These are phyloP conservation scores for Caranx ignobilis DNA, from an alignment of 2,113 vertebrate genomes.

Conservation along the genomic window DNA sequence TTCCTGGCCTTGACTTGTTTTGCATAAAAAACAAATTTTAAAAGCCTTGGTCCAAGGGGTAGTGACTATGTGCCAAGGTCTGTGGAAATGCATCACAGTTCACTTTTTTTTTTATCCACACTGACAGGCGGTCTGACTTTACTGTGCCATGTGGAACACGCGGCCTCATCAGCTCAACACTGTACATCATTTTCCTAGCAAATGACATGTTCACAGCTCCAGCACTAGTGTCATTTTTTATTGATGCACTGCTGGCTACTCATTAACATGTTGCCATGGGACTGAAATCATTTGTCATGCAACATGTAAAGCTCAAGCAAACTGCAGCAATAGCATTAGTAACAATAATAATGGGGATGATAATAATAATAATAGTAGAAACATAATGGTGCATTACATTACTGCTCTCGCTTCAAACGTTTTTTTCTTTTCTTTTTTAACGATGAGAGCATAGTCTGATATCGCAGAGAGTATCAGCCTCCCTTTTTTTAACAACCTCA, in stretches of 20 bases:
- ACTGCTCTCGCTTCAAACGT: constrained; percentile 8
- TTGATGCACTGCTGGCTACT: constrained; percentile 37
- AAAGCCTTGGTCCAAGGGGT: constrained; percentile 22
- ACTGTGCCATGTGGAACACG: constrained; percentile 33
- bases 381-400: not conserved
- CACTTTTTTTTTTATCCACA: constrained; percentile 31
- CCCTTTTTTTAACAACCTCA: constrained; percentile 20
- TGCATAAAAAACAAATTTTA: constrained; percentile 53
- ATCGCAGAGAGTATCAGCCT: constrained; percentile 4
- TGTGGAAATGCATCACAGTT: constrained; percentile 5
- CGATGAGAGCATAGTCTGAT: not conserved
- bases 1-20: constrained; percentile 35
- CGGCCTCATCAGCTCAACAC: constrained; percentile 20
- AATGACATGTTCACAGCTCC: constrained; percentile 50
- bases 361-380: not conserved
- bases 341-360: not conserved
- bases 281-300: constrained; percentile 29
- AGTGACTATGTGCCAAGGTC: constrained; percentile 35
- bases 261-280: constrained; percentile 32
- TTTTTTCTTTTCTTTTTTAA: not conserved
- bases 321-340: not conserved
- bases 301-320: constrained; percentile 18
- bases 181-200: constrained; percentile 51
- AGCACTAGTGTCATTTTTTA: constrained; percentile 42
- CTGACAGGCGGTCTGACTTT: constrained; percentile 37